Base-by-base conservation (phyloP, 2,888 invertebrate genomes). In the Synergus laeviventris region DNA sequence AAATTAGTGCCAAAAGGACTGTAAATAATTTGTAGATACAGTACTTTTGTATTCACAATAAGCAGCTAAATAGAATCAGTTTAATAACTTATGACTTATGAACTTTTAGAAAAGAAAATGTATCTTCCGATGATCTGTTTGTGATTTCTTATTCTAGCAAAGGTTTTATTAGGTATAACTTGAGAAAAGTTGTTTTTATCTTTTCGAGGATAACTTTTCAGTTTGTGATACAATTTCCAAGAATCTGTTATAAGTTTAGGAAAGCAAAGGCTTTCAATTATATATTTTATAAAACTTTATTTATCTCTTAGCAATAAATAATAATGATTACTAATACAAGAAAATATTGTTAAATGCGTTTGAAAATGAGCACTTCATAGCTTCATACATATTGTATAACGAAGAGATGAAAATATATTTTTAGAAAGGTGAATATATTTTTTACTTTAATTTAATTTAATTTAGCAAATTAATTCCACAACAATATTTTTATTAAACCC, bases 1-100 rank as follows among this genome's bases (percentile, higher is more conserved):
- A 24, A 59, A 59, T 24, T 24, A 59, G 59, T 59, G 59, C 59
- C 59, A 59, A 59, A 59, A 59, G 9, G 14, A 24, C 14, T 59
- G 59, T 59, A 59, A 12, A 59, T 56, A 59, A 59, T 59, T 14
- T 24, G 21, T 59, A 24, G 59, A 59, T 14, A 14, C 14, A 59
- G 14, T 14, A 59, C 12, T 59, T 54, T 18, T 21, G 14, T 24
- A 59, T 59, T 59, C 5, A 59, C 24, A 59, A 59, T 14, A 21
- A 21, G 24, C 59, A 59, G 21, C 59, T 59, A 59, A 59, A 49
- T 16, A 49, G 12, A 14, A 59, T 3, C 11, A 18, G 21, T 24
- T 59, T 24, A 18, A 54, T n/a, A n/a, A n/a, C n/a, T 56, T 21
- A 21, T 14, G 5, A 59, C 14, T 56, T 56, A 21, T 18, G 56